phyloP scores from a whole-genome alignment of 37 sponge, comb jelly and placozoan species.

The Aphrocallistes beatrix region DNA sequence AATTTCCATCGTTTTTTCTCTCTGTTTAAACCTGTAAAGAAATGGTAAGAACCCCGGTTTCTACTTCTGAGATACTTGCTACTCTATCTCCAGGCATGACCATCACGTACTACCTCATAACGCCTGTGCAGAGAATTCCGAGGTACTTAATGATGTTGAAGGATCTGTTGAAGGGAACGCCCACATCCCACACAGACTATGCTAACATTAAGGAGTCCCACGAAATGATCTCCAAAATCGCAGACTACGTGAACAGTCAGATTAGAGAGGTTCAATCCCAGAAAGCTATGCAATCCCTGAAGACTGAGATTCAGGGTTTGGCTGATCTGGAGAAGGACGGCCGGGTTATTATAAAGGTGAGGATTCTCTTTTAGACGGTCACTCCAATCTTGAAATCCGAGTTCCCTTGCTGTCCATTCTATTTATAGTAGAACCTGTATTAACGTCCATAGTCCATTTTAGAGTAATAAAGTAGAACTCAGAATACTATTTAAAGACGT shows the following conservation, averaged over 20 bases:
- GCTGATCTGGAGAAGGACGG: conserved; percentile 20
- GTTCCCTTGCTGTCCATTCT: too few species aligned
- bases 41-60: too few species aligned
- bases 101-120: conserved; percentile 64
- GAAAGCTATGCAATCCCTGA: conserved; percentile 47
- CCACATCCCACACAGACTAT: conserved; percentile 52
- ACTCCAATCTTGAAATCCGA: too few species aligned
- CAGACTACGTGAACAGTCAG: conserved; percentile 70
- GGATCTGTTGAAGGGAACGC: conserved; percentile 54
- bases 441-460: too few species aligned
- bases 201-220: conserved; percentile 32
- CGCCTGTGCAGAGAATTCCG: conserved; percentile 85
- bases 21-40: too few species aligned
- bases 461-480: too few species aligned
- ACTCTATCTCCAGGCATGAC: conserved; percentile 46
- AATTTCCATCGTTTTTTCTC: too few species aligned
- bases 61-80: neutral
- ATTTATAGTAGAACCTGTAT: too few species aligned
- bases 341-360: neutral
- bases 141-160: conserved; percentile 70
- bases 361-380: neutral
- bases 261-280: conserved; percentile 62
- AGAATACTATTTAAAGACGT: too few species aligned
- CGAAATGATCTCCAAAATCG: conserved; percentile 52
- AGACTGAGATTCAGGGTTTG: conserved; percentile 58